A percentile compares a stretch with the other conserved stretches of the same genome.
Evolutionary conservation across 2,888 invertebrate genomes (phyloP).

Genomic region (Polietes domitor): DNA sequence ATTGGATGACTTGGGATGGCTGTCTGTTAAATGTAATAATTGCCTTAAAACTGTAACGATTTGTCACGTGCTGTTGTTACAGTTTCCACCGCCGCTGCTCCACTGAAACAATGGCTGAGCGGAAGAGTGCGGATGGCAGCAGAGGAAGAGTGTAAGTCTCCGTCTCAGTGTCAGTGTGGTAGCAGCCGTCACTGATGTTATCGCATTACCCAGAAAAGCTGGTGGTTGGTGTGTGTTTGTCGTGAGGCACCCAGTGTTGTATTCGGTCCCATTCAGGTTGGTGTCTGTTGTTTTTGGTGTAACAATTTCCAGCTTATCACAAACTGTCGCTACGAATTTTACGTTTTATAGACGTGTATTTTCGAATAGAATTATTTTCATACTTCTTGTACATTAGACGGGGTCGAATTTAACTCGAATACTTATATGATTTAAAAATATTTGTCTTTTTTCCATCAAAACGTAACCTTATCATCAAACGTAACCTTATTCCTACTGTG

Average conservation of each 20-base stretch:
- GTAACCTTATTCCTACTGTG: too few species aligned
- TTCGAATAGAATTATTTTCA: slow-evolving; percentile 54
- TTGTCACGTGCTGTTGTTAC: slow-evolving; percentile 68
- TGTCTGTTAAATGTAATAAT: slow-evolving; percentile 66
- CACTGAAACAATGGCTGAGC: not conserved
- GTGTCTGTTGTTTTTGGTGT: slow-evolving; percentile 41
- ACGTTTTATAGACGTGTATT: slow-evolving; percentile 59
- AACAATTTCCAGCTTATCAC: slow-evolving; percentile 53
- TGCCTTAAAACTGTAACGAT: slow-evolving; percentile 69
- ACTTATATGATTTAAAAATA: too few species aligned
- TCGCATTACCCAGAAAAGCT: slow-evolving; percentile 40
- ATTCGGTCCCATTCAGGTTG: slow-evolving; percentile 40
- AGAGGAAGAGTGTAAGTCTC: slow-evolving; percentile 5
- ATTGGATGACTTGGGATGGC: slow-evolving; percentile 24
- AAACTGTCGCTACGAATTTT: slow-evolving; percentile 60
- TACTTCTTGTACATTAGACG: not conserved
- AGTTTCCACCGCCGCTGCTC: not conserved
- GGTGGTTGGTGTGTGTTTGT: slow-evolving; percentile 41
- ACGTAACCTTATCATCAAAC: too few species aligned
- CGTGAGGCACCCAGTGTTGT: slow-evolving; percentile 29
- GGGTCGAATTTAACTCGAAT: slow-evolving; percentile 28
- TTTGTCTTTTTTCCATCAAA: too few species aligned
- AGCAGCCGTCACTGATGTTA: slow-evolving; percentile 59
- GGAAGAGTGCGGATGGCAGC: not conserved
- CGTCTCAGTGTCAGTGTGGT: slow-evolving; percentile 15